Conservation (phyloP, 2,888 invertebrate genomes). For the Lasioglossum morio region DNA sequence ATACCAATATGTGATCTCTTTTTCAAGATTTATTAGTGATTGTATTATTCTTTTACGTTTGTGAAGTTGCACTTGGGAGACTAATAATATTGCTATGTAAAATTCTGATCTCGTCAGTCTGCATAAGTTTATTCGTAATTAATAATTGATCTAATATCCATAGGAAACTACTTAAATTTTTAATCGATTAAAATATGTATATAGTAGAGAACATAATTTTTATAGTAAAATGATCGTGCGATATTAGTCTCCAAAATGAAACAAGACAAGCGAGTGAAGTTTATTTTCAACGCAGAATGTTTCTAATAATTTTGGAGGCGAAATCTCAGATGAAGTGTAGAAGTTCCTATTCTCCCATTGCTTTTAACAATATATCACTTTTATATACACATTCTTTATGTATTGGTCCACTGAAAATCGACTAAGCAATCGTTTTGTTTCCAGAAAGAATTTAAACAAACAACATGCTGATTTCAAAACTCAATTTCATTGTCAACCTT, state of each 20-base stretch:
- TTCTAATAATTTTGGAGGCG: constrained; percentile 3
- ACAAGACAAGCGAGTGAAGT: not conserved
- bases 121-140: not conserved
- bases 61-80: constrained; percentile 12
- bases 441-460: not conserved
- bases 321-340: constrained; percentile 13
- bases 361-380: constrained; percentile 9
- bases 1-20: constrained; percentile 19
- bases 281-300: not conserved
- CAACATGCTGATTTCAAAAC: not conserved
- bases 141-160: not conserved
- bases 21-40: constrained; percentile 14
- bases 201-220: not conserved
- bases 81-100: constrained; percentile 12
- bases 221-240: not conserved
- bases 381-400: constrained; percentile 12
- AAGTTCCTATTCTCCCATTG: constrained; percentile 8
- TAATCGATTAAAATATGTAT: not conserved
- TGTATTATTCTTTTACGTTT: not conserved
- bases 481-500: not conserved
- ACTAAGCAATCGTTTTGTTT: constrained; percentile 12
- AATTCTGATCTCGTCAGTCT: not conserved
- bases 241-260: constrained; percentile 13
- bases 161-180: not conserved
- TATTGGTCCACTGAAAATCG: constrained; percentile 50